Conservation (phyloP, 2,113 vertebrate genomes). For the Hippopotamus amphibius region DNA sequence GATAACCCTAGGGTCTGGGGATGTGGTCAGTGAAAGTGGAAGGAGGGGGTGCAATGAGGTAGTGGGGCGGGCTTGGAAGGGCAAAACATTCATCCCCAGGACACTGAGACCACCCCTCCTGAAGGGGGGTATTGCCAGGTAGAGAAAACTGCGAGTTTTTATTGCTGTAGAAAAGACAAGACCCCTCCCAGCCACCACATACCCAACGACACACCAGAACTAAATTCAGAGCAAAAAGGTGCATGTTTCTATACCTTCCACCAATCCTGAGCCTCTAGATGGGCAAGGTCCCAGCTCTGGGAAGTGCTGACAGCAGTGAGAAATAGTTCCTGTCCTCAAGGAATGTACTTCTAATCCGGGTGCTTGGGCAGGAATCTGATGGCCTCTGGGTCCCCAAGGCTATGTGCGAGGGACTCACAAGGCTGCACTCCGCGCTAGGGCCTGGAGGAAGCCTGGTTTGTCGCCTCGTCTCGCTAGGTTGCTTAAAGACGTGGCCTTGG, state of each 20-base stretch:
- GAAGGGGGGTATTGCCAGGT: not conserved
- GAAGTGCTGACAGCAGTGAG: not conserved
- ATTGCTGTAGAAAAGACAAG: constrained; percentile 20
- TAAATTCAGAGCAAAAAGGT: constrained; percentile 47
- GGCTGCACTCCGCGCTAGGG: not conserved
- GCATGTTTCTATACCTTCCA: constrained; percentile 38
- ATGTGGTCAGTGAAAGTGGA: not conserved
- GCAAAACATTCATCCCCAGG: not conserved
- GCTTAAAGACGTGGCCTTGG: not conserved
- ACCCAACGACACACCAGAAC: not conserved
- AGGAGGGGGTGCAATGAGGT: not conserved
- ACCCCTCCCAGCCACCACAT: not conserved
- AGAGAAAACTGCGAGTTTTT: not conserved
- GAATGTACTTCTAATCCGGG: constrained; percentile 29
- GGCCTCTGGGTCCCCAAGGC: not conserved
- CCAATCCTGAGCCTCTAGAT: not conserved
- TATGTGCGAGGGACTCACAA: not conserved
- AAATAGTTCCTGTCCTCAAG: constrained; percentile 3
- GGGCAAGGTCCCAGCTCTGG: not conserved
- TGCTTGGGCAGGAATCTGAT: constrained; percentile 44
- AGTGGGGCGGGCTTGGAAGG: not conserved
- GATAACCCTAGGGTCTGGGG: not conserved
- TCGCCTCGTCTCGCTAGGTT: not conserved
- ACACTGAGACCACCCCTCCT: not conserved
- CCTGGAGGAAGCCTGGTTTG: not conserved